Conservation (phyloP, 2,797 vertebrate species). For the Buceros bicornis region DNA sequence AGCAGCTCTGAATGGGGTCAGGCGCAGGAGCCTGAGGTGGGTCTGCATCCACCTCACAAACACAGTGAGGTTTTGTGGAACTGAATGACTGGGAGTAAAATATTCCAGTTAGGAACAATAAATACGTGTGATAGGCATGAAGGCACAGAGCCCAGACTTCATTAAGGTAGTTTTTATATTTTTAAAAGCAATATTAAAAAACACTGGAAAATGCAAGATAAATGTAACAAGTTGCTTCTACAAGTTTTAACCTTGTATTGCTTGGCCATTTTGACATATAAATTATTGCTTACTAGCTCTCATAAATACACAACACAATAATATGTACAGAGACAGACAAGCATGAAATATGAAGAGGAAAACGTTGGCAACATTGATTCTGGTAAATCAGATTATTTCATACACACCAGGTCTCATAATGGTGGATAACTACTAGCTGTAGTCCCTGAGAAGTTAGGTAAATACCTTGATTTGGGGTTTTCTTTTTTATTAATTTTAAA, state of each 20-base stretch:
- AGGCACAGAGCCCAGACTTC: slow-evolving; percentile 40
- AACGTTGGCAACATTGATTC: slow-evolving; percentile 77
- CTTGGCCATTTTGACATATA: slow-evolving; percentile 89
- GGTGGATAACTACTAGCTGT: slow-evolving; percentile 77
- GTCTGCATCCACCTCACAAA: background rate
- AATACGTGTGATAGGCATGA: background rate
- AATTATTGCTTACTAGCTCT: slow-evolving; percentile 89
- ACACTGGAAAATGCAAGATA: slow-evolving; percentile 83
- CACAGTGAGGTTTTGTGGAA: background rate
- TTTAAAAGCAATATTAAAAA: slow-evolving; percentile 83
- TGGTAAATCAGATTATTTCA: slow-evolving; percentile 88
- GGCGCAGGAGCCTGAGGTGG: background rate
- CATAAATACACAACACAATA: slow-evolving; percentile 86
- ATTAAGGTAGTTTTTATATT: slow-evolving; percentile 82
- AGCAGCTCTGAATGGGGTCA: background rate
- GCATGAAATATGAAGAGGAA: slow-evolving; percentile 72
- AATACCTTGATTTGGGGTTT: slow-evolving; percentile 70
- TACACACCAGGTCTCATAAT: slow-evolving; percentile 83
- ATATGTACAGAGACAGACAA: slow-evolving; percentile 90
- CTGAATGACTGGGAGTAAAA: background rate
- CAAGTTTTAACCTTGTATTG: slow-evolving; percentile 84
- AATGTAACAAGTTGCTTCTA: slow-evolving; percentile 78
- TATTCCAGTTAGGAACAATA: background rate
- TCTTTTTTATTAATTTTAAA: slow-evolving; percentile 69
- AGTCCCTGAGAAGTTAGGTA: slow-evolving; percentile 85